These are phyloP conservation scores for Idaea aversata DNA, from an alignment of 2,888 invertebrate genomes.

Conservation along the genomic window DNA sequence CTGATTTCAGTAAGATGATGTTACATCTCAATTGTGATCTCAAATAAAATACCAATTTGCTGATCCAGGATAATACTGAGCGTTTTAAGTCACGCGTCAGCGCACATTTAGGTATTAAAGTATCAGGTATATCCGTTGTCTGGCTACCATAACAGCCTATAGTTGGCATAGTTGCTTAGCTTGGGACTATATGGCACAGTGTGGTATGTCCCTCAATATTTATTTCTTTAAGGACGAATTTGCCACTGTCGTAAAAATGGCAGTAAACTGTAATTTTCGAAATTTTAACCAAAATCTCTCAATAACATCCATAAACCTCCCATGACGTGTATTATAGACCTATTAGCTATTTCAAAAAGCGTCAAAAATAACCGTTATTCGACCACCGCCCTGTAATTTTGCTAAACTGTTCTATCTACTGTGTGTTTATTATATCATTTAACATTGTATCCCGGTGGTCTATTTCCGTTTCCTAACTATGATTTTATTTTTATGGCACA, in stretches of 20 bases:
- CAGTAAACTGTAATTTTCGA: neutral
- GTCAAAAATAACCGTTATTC: conserved; percentile 59
- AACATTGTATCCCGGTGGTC: conserved; percentile 27
- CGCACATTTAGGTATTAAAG: too few species aligned
- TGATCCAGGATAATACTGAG: too few species aligned
- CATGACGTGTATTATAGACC: conserved; percentile 9
- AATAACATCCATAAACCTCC: conserved; percentile 15
- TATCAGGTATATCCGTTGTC: too few species aligned
- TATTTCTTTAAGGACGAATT: neutral
- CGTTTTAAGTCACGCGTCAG: too few species aligned
- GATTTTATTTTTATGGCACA: neutral
- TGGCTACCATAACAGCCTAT: too few species aligned
- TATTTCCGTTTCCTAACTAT: conserved; percentile 40
- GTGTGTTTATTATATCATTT: conserved; percentile 41
- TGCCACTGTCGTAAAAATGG: neutral
- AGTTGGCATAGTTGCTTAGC: too few species aligned
- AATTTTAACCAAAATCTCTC: conserved; percentile 7
- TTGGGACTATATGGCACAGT: too few species aligned
- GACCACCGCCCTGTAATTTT: conserved; percentile 64
- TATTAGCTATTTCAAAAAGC: conserved; percentile 28
- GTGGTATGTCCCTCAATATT: too few species aligned
- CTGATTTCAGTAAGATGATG: too few species aligned
- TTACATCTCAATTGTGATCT: too few species aligned
- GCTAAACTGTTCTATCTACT: conserved; percentile 48
- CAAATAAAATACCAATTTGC: too few species aligned